Conservation (phyloP, 2,113 vertebrate species). For the Callospermophilus lateralis region DNA sequence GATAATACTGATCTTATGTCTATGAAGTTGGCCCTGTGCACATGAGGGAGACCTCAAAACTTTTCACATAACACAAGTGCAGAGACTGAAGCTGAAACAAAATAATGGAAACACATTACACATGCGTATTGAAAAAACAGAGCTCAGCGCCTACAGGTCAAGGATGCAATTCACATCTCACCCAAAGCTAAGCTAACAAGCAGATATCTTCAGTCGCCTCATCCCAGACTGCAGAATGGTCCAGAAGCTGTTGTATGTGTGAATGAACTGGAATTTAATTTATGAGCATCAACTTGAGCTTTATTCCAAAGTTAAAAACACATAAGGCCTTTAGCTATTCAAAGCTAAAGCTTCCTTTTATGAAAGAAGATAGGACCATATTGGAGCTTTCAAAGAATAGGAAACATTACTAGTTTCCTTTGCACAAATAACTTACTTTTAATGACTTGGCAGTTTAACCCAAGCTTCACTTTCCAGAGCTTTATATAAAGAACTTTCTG, state of each 20-base stretch:
- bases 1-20: not conserved
- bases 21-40: not conserved
- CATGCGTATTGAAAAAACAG: not conserved
- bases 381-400: not conserved
- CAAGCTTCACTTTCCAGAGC: not conserved
- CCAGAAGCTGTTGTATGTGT: not conserved
- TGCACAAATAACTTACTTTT: not conserved
- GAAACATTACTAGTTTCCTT: not conserved
- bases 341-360: not conserved
- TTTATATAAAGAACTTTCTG: slow-evolving; percentile 94
- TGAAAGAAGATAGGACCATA: not conserved
- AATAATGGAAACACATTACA: not conserved
- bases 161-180: not conserved
- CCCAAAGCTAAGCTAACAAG: not conserved
- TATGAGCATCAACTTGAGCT: slow-evolving; percentile 22
- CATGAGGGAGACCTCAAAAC: not conserved
- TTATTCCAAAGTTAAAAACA: slow-evolving; percentile 59
- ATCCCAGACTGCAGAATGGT: not conserved
- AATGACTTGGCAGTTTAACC: not conserved
- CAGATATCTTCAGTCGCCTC: not conserved
- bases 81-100: not conserved
- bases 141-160: not conserved
- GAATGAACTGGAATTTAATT: not conserved
- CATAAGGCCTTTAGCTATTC: not conserved
- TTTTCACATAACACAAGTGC: not conserved